Percentiles rank a stretch among this genome's conserved stretches.
These are phyloP conservation scores for Umimayanthus chanpuru DNA, from an alignment of 92 coral and sea anemone genomes.

Conservation along the genomic window DNA sequence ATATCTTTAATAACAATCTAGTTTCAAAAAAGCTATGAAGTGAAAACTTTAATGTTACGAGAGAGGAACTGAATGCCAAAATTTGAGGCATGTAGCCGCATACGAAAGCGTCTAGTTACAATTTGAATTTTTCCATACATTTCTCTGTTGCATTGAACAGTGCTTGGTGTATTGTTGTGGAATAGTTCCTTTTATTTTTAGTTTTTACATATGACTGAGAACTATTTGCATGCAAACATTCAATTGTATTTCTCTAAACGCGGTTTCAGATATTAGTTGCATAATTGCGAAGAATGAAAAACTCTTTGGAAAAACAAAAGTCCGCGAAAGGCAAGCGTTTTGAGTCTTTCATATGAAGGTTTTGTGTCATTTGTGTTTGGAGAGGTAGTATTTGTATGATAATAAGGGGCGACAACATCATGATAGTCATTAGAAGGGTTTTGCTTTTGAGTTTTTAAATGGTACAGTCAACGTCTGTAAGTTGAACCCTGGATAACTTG, in stretches of 20 bases:
- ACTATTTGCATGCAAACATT: not conserved
- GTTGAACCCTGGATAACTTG: not conserved
- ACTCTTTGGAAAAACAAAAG: conserved; percentile 28
- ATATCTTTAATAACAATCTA: no score
- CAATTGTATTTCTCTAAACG: not conserved
- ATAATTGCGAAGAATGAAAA: conserved; percentile 21
- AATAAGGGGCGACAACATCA: not conserved
- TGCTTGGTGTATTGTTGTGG: not conserved
- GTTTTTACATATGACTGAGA: not conserved
- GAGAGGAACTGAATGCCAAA: no score
- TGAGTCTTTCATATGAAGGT: not conserved
- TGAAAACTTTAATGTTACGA: no score
- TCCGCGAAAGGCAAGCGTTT: conserved; percentile 4
- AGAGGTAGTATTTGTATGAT: not conserved
- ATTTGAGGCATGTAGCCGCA: no score
- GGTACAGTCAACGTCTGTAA: no score
- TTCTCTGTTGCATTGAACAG: no score
- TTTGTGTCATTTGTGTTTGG: not conserved
- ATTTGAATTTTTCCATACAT: no score
- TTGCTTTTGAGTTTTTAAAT: not conserved
- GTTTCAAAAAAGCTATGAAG: no score
- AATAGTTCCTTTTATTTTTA: not conserved
- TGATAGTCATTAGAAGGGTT: not conserved
- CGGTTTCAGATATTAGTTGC: conserved; percentile 8
- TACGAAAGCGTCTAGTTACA: no score